Conservation (phyloP, 92 coral and sea anemone species). For the Umimayanthus kanabou region DNA sequence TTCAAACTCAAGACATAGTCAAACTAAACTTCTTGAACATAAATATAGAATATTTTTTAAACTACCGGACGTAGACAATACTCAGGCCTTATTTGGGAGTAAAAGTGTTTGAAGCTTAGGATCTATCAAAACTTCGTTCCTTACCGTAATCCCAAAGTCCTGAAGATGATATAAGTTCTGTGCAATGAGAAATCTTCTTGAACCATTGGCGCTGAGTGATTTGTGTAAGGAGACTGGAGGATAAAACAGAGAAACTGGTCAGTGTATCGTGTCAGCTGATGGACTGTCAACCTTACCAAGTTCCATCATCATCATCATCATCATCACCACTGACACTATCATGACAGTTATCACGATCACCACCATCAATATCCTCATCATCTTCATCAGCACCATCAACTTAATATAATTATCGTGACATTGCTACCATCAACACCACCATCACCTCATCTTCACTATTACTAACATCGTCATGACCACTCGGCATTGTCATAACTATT, state of each 20-base stretch:
- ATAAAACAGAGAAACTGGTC: background rate
- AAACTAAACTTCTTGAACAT: too few species aligned
- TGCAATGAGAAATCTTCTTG: conserved; percentile 93
- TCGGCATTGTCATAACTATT: background rate
- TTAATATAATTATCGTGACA: too few species aligned
- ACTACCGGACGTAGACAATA: too few species aligned
- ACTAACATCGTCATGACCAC: background rate
- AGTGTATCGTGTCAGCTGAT: background rate
- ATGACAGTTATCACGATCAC: background rate
- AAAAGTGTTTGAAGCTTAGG: too few species aligned
- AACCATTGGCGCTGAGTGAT: conserved; percentile 93
- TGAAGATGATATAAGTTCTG: conserved; percentile 94
- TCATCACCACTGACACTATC: background rate
- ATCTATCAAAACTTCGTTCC: background rate
- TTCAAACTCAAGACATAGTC: too few species aligned
- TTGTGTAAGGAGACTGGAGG: conserved; percentile 88
- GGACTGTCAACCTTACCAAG: background rate
- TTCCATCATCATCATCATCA: background rate
- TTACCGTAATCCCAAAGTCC: conserved; percentile 96
- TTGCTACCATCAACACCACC: too few species aligned
- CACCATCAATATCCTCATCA: background rate
- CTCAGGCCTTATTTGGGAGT: too few species aligned
- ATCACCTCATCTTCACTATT: background rate
- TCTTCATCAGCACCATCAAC: too few species aligned
- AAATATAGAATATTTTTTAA: too few species aligned